phyloP scores from a whole-genome alignment of 2,888 invertebrate species.

The Galerucella calmariensis region DNA sequence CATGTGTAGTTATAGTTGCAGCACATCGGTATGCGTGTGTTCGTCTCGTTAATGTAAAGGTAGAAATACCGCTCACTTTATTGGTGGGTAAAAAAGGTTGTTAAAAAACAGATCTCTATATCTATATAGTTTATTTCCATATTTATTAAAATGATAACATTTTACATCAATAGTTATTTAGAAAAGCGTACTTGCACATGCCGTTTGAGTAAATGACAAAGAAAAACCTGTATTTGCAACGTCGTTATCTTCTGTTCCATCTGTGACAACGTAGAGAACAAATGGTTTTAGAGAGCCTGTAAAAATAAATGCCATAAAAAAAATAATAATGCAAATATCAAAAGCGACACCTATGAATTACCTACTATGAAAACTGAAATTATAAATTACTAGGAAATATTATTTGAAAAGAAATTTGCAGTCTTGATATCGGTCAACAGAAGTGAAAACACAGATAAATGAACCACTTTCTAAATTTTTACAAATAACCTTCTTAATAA shows the following conservation, averaged over 20 bases:
- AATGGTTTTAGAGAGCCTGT: conserved; percentile 77
- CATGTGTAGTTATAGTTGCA: no score
- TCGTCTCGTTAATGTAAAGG: no score
- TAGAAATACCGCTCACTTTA: no score
- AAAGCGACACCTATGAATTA: background rate
- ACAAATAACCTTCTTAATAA: no score
- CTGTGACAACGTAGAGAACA: conserved; percentile 78
- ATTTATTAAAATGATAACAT: background rate
- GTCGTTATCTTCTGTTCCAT: conserved; percentile 71
- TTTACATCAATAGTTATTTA: background rate
- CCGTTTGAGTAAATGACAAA: conserved; percentile 74
- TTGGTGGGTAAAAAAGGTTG: no score
- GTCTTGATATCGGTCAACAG: no score
- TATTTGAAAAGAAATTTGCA: no score
- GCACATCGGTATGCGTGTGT: no score
- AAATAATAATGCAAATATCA: background rate
- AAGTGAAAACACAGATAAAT: no score
- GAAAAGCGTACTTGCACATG: conserved; percentile 65
- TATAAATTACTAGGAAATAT: no score
- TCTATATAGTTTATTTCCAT: background rate
- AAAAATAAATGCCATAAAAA: conserved; percentile 49
- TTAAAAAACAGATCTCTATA: no score
- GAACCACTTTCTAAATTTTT: no score
- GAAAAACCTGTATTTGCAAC: conserved; percentile 81
- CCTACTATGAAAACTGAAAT: background rate